A percentile compares a stretch with the other conserved stretches of the same genome.
phyloP scores from a whole-genome alignment of 2,113 vertebrate species.

The Hypanus sabinus region DNA sequence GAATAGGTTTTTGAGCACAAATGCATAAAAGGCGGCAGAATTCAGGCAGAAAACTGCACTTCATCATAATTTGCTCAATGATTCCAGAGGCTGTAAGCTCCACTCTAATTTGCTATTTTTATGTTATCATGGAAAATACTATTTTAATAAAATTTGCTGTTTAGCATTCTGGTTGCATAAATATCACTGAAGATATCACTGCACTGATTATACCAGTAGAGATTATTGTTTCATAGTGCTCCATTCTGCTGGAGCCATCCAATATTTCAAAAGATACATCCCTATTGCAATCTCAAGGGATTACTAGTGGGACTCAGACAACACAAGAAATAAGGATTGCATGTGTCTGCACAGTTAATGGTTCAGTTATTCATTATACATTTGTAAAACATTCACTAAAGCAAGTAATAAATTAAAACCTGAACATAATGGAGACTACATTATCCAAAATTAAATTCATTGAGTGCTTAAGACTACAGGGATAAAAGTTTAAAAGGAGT shows the following conservation, averaged over 20 bases:
- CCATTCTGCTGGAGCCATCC: neutral
- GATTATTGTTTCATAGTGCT: neutral
- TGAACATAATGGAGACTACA: neutral
- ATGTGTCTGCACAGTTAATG: neutral
- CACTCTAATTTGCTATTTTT: neutral
- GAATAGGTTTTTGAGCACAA: neutral
- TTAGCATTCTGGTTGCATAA: neutral
- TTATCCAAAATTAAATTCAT: constrained; percentile 17
- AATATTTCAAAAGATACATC: neutral
- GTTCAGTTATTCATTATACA: constrained; percentile 20
- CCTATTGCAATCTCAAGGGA: neutral
- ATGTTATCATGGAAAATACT: neutral
- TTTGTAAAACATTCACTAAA: neutral
- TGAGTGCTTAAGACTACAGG: neutral
- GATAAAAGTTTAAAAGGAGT: neutral
- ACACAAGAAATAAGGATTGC: neutral
- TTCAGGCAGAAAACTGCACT: too few species aligned
- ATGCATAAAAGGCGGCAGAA: too few species aligned
- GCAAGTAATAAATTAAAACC: constrained; percentile 10
- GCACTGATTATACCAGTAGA: neutral
- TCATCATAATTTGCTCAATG: too few species aligned
- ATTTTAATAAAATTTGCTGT: neutral
- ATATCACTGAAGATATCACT: neutral
- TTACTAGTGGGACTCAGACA: neutral
- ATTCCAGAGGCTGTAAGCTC: too few species aligned